Conservation (phyloP, 1,140 invertebrate species). For the Danaus melanippus region DNA sequence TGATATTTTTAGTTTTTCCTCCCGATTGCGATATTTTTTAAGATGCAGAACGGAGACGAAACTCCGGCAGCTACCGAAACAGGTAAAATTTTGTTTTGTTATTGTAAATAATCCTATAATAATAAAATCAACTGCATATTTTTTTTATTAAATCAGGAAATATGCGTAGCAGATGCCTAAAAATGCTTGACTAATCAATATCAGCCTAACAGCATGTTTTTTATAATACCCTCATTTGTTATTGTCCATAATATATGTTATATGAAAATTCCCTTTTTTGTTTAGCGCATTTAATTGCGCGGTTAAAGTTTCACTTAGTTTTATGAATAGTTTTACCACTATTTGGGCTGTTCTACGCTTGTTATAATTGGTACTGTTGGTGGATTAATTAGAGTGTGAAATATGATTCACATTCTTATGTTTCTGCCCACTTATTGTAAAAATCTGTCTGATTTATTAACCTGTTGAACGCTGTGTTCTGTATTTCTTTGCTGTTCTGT, state of each 20-base stretch:
- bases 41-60: slow-evolving; percentile 65
- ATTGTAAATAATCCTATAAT: slow-evolving; percentile 47
- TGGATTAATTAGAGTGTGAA: slow-evolving; percentile 68
- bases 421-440: slow-evolving; percentile 51
- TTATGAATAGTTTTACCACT: slow-evolving; percentile 49
- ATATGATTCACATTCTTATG: slow-evolving; percentile 57
- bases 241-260: slow-evolving; percentile 6
- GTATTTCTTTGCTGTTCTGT: too few species aligned
- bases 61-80: slow-evolving; percentile 41
- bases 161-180: slow-evolving; percentile 13
- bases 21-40: slow-evolving; percentile 44
- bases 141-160: slow-evolving; percentile 35
- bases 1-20: slow-evolving; percentile 35
- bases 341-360: slow-evolving; percentile 56
- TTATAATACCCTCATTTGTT: slow-evolving; percentile 42
- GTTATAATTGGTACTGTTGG: slow-evolving; percentile 58
- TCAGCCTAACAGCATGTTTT: slow-evolving; percentile 26
- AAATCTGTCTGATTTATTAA: slow-evolving; percentile 55
- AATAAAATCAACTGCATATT: slow-evolving; percentile 27
- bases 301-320: slow-evolving; percentile 51
- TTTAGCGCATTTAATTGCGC: slow-evolving; percentile 25
- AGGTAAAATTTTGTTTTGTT: slow-evolving; percentile 57
- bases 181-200: slow-evolving; percentile 7
- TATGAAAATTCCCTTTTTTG: slow-evolving; percentile 13
- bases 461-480: slow-evolving; percentile 16